phyloP scores from a whole-genome alignment of 2,113 vertebrate genomes.

The Fregetta grallaria region DNA sequence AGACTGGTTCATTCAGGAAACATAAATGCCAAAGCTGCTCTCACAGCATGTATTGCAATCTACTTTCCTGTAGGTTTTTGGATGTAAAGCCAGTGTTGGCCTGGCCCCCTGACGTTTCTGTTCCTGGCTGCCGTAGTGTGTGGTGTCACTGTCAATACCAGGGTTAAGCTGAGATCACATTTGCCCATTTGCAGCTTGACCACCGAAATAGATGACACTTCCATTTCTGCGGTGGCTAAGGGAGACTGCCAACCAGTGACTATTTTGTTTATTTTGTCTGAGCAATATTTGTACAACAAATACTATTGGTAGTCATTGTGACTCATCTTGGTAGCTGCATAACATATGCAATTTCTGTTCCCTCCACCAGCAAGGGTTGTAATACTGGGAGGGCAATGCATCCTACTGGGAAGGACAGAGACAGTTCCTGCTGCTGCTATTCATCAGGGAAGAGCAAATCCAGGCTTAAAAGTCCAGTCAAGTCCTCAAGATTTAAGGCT shows the following conservation, averaged over 20 bases:
- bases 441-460: not conserved
- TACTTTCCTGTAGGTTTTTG: not conserved
- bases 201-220: not conserved
- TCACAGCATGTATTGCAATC: not conserved
- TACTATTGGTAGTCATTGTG: not conserved
- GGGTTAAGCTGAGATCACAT: not conserved
- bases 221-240: not conserved
- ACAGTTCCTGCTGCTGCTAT: not conserved
- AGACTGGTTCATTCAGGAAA: not conserved
- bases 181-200: not conserved
- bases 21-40: not conserved
- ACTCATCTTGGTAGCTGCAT: not conserved
- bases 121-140: not conserved
- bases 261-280: conserved; percentile 26
- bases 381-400: not conserved
- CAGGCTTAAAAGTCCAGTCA: not conserved
- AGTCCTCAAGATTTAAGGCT: not conserved
- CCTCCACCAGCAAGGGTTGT: not conserved
- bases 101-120: not conserved
- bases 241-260: not conserved
- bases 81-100: not conserved
- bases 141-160: not conserved
- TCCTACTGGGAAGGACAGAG: not conserved
- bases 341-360: not conserved
- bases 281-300: conserved; percentile 1